Evolutionary conservation across 92 coral and sea anemone genomes (phyloP), one percentile per base, ranked within the genome.

Genomic region (Heteractis magnifica): DNA sequence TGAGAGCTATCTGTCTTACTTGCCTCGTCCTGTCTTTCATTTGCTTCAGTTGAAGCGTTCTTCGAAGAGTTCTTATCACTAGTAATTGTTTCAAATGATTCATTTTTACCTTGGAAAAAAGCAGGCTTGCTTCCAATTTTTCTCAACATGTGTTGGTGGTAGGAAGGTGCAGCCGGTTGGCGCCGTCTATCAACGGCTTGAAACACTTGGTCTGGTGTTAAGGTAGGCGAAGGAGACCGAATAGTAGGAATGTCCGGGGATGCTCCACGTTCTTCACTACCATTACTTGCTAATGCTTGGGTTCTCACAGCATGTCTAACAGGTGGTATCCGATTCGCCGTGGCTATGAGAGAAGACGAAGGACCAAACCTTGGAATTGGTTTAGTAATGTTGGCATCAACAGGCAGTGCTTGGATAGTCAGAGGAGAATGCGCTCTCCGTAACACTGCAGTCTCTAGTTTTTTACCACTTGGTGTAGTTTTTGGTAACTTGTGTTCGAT

Each of bases 91-190:
- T 68, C 73, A 10, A 50, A 26, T 13, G 77, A 52, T 82, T 91
- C 91, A 23, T 51, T 84, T n/a, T 81, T 82, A 1, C 93, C 93
- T 78, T 87, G 94, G 76, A 90, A 89, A 78, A 92, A 90, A 80
- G 93, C 90, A n/a, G 90, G 89, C 68, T 93, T 94, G 12, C 87
- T 72, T 48, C 82, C 91, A 65, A 86, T 71, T 84, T 90, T 89
- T 20, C 98, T 91, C 78, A 95, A 93, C 99, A 97, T 97, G 87
- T 97, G 99, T 71, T 97, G 97, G 26, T 92, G 95, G 83, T 97
- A 97, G 13, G 99, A 97, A 49, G 99, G 99, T 0, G 99, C 99
- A 4, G 99, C 99, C 6, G 99, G 99, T 83, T 94, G 97, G 51
- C 98, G 88, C 83, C 99, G 90, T 79, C 98, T 95, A 89, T 97